A percentile compares a stretch with the other conserved stretches of the same genome.
These are phyloP conservation scores for Antechinus stuartii DNA, from an alignment of 2,113 vertebrate species.

Conservation along the genomic window DNA sequence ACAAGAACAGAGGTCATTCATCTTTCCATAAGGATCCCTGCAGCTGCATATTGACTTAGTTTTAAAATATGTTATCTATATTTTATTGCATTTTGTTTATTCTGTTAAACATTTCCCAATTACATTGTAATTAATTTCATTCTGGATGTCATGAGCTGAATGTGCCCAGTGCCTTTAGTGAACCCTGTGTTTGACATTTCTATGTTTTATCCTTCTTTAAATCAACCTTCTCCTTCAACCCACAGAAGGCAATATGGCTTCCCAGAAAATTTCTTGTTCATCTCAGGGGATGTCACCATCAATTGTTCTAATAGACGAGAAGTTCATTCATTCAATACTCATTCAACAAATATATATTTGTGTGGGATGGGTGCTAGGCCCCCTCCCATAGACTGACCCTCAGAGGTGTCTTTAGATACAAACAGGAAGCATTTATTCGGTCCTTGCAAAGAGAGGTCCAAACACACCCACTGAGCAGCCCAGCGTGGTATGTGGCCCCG, in stretches of 20 bases:
- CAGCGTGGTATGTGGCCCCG: no score
- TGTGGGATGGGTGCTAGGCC: no score
- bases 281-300: neutral
- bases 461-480: no score
- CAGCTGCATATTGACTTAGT: neutral
- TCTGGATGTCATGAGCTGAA: neutral
- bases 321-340: neutral
- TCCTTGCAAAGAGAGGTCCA: no score
- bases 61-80: neutral
- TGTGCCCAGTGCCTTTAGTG: neutral
- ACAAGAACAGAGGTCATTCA: neutral
- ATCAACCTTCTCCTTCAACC: neutral
- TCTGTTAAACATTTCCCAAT: neutral
- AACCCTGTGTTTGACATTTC: neutral
- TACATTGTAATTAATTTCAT: neutral
- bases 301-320: conserved; percentile 2
- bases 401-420: no score
- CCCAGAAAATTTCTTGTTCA: neutral
- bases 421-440: no score
- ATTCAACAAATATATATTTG: neutral
- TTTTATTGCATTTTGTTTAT: neutral
- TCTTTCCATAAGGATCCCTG: neutral
- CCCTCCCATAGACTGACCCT: no score
- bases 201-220: neutral
- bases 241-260: neutral